phyloP scores from a whole-genome alignment of 2,888 invertebrate species.

The Incurvaria masculella region DNA sequence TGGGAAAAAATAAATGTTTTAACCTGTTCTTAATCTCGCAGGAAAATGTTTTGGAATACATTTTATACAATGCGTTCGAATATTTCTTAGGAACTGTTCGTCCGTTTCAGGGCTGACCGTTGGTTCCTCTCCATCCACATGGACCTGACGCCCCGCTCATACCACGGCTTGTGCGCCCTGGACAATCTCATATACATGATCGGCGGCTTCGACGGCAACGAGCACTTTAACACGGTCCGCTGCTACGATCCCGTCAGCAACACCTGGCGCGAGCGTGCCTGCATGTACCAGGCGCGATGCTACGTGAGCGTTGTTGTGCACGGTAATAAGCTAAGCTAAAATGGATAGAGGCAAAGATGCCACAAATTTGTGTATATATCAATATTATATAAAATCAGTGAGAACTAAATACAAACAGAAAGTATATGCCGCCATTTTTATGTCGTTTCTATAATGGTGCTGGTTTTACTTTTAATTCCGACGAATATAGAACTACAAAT shows the following conservation, averaged over 20 bases:
- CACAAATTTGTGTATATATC: too few relatives aligned
- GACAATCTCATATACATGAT: conserved; percentile 73
- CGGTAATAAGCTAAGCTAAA: conserved; percentile 48
- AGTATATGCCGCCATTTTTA: too few relatives aligned
- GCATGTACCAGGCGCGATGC: conserved; percentile 78
- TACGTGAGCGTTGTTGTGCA: conserved; percentile 73
- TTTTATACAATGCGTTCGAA: background rate
- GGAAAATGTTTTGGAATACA: too few relatives aligned
- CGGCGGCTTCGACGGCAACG: conserved; percentile 78
- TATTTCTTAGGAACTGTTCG: background rate
- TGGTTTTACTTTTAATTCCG: too few relatives aligned
- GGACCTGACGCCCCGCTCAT: conserved; percentile 68
- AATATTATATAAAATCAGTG: too few relatives aligned
- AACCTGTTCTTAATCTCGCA: too few relatives aligned
- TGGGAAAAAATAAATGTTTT: too few relatives aligned
- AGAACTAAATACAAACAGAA: too few relatives aligned
- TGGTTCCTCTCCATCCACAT: conserved; percentile 72
- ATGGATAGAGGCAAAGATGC: too few relatives aligned
- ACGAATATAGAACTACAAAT: too few relatives aligned
- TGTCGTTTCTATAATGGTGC: too few relatives aligned
- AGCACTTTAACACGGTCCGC: conserved; percentile 74
- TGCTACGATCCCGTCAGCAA: conserved; percentile 76
- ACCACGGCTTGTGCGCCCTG: conserved; percentile 73
- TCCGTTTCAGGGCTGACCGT: conserved; percentile 60
- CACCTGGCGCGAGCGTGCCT: conserved; percentile 71